Percentiles rank a stretch among this genome's conserved stretches.
phyloP scores from a whole-genome alignment of 2,113 vertebrate genomes.

The Tachuris rubrigastra region DNA sequence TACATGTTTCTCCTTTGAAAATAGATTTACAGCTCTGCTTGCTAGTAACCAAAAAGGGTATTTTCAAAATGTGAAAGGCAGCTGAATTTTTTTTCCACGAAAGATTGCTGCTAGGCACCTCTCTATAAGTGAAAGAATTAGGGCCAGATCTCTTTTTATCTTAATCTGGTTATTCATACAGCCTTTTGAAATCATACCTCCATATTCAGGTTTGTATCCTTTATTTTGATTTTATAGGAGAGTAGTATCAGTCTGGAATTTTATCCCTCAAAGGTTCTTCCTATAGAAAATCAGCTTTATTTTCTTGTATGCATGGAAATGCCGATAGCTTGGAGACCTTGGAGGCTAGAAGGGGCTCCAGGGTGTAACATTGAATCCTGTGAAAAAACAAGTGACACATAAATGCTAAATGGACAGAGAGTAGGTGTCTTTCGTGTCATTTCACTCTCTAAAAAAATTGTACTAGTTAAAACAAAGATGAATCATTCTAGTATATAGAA shows the following conservation, averaged over 20 bases:
- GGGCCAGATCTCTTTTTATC: not conserved
- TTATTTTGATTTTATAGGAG: not conserved
- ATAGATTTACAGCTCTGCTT: not conserved
- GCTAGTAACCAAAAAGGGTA: not conserved
- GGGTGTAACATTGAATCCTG: not conserved
- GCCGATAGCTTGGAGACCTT: not conserved
- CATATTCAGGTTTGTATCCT: not conserved
- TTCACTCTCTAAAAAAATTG: not conserved
- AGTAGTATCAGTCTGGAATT: not conserved
- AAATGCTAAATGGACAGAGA: constrained; percentile 7
- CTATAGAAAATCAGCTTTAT: not conserved
- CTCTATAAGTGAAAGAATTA: not conserved
- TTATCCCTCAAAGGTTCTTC: not conserved
- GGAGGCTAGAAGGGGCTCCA: not conserved
- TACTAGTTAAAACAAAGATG: constrained; percentile 24
- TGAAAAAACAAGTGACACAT: constrained; percentile 18
- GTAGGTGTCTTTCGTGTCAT: not conserved
- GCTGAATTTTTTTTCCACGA: not conserved
- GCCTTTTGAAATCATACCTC: not conserved
- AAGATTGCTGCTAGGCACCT: not conserved
- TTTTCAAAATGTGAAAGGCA: not conserved
- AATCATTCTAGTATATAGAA: constrained; percentile 14
- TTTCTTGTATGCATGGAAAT: not conserved
- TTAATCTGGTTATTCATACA: not conserved
- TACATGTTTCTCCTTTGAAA: not conserved